These are phyloP conservation scores for Protobothrops flavoviridis DNA, from an alignment of 2,113 vertebrate genomes.

Conservation along the genomic window DNA sequence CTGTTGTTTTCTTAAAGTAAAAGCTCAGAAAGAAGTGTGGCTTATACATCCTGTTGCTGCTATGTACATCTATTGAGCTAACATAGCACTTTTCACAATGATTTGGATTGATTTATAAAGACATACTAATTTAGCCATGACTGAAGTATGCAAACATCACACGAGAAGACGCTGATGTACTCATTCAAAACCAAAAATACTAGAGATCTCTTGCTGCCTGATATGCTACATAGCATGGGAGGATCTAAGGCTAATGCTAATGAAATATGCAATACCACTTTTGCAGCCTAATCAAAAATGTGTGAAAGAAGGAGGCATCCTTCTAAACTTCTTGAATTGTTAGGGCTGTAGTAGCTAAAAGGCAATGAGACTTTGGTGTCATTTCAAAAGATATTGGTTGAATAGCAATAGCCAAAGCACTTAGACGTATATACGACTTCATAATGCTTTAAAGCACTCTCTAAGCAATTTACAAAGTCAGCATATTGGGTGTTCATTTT, in stretches of 20 bases:
- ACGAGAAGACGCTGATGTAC: not conserved
- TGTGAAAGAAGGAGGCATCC: not conserved
- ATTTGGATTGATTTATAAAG: not conserved
- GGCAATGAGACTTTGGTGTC: not conserved
- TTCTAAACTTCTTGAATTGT: not conserved
- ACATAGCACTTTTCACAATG: not conserved
- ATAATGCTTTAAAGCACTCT: not conserved
- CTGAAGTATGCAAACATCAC: not conserved
- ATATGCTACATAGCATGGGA: not conserved
- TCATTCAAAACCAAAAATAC: not conserved
- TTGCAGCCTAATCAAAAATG: not conserved
- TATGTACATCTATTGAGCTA: not conserved
- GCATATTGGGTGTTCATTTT: not conserved
- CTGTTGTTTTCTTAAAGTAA: conserved; percentile 4
- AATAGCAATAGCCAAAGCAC: not conserved
- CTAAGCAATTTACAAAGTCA: not conserved
- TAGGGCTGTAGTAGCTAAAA: not conserved
- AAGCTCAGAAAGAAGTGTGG: not conserved
- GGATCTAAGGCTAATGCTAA: not conserved
- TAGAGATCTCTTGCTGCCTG: not conserved
- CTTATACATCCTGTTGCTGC: not conserved
- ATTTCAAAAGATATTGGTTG: not conserved
- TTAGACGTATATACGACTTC: no score
- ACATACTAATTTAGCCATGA: not conserved
- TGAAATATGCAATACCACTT: not conserved